Evolutionary conservation across 2,888 invertebrate genomes (phyloP), one percentile per base, ranked within the genome.

Genomic region (Chironomus riparius): DNA sequence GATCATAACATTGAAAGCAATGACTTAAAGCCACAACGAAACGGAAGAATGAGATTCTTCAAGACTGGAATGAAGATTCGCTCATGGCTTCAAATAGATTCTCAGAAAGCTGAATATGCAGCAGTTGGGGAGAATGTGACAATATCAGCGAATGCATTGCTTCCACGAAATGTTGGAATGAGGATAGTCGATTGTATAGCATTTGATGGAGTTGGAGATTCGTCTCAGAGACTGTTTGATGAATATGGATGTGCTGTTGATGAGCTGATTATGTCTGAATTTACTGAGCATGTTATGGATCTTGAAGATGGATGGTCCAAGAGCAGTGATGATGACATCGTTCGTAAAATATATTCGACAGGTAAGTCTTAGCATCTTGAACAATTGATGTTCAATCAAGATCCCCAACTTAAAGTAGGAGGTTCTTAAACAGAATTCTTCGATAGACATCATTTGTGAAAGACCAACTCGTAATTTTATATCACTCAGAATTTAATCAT

Each of bases 151-250:
- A 81, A 82, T 75, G 82, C 83, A 70, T 80, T 83, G 76, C 80
- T 87, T 81, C 79, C 86, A 87, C 91, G 87, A 79, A 91, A 90
- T 21, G 88, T 92, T 77, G 92, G 91, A 47, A 89, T 92, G 76
- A 88, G 89, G 78, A 88, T 93, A 47, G 89, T 92, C 0, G 91
- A 92, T 80, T 93, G 93, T 82, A 84, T 89, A 3, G 93, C 93
- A 0, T 90, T 92, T 80, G 93, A 93, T 80, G 93, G 93, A 7
- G 83, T 92, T 2, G 91, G 91, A 0, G 91, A 91, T 79, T 89
- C 90, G 2, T 90, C 90, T 2, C 92, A 92, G 81, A 89, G 89
- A 78, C 85, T 93, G 21, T 84, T 92, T 7, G 92, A 92, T 81
- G 89, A 90, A 77, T 86, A 87, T 48, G 93, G 93, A 78, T 92